phyloP scores from a whole-genome alignment of 2,113 vertebrate genomes.

The Ptilonorhynchus violaceus region DNA sequence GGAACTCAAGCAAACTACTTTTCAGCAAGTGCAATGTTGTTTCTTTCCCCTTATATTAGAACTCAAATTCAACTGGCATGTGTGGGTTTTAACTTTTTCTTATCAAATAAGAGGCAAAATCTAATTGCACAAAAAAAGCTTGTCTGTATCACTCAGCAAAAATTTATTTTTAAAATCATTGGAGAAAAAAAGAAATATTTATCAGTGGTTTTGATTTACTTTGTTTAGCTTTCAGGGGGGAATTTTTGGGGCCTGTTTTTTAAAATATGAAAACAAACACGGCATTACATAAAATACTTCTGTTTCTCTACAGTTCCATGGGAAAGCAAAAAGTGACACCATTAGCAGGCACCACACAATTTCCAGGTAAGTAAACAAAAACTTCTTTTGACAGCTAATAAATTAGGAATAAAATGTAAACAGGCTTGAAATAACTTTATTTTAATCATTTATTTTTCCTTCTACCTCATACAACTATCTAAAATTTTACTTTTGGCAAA shows the following conservation, averaged over 20 bases:
- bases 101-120: background rate
- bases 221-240: background rate
- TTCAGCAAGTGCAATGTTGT: background rate
- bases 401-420: background rate
- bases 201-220: background rate
- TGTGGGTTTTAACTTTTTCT: background rate
- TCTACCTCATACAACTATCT: background rate
- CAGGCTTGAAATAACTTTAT: background rate
- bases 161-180: background rate
- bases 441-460: background rate
- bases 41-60: background rate
- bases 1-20: background rate
- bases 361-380: background rate
- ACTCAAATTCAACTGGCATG: background rate
- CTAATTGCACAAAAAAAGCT: background rate
- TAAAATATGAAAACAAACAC: background rate
- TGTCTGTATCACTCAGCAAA: background rate
- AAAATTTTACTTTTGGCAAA: background rate
- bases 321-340: background rate
- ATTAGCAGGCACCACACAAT: background rate
- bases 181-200: background rate
- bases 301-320: background rate
- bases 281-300: background rate
- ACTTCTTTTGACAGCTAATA: background rate
- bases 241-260: background rate